phyloP scores from a whole-genome alignment of 1,140 invertebrate genomes.

The Drosophila sturtevanti region DNA sequence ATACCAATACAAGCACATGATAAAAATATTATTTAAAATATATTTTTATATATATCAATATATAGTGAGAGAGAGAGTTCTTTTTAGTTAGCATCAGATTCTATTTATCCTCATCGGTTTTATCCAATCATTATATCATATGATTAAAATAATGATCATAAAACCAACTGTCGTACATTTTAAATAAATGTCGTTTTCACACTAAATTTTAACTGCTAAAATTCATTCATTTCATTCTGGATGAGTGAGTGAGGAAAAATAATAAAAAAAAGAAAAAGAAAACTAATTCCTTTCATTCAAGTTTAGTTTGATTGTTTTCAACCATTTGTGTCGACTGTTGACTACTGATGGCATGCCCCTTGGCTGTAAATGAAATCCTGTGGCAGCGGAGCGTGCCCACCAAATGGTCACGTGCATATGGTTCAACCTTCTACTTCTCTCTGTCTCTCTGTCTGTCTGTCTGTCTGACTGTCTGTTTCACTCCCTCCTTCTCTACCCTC shows the following conservation, averaged over 20 bases:
- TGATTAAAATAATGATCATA: no score
- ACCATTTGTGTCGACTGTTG: slow-evolving; percentile 34
- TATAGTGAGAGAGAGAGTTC: no score
- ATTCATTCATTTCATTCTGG: neutral
- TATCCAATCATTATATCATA: no score
- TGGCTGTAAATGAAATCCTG: slow-evolving; percentile 61
- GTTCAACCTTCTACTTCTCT: slow-evolving; percentile 15
- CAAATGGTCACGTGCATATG: slow-evolving; percentile 66
- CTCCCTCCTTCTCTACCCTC: no score
- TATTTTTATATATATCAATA: no score
- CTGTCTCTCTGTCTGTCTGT: neutral
- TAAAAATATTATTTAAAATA: neutral
- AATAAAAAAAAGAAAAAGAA: no score
- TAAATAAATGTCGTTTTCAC: slow-evolving; percentile 20
- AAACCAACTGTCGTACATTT: neutral
- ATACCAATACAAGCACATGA: no score
- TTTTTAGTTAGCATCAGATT: no score
- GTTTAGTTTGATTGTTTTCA: slow-evolving; percentile 50
- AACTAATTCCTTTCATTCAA: slow-evolving; percentile 21
- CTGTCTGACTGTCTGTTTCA: no score
- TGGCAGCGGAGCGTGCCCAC: slow-evolving; percentile 57
- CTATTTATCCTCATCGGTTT: no score
- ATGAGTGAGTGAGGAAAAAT: no score
- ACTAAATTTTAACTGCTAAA: neutral
- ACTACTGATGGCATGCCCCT: slow-evolving; percentile 40